Evolutionary conservation across 2,888 invertebrate genomes (phyloP), one percentile per base, ranked within the genome.

Genomic region (Mantis religiosa): DNA sequence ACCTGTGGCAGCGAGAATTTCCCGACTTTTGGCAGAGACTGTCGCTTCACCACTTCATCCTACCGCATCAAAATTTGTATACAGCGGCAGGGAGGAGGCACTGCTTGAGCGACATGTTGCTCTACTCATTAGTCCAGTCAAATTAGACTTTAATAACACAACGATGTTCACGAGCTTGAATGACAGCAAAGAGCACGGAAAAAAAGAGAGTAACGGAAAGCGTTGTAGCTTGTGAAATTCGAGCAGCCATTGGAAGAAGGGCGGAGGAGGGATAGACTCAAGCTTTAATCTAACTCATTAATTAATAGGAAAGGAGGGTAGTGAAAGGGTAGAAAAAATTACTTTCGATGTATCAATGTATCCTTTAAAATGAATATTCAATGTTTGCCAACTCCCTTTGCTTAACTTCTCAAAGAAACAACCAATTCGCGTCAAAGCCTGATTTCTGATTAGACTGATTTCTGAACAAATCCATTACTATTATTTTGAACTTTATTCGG

Each of bases 131-230:
- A 88, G 88, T 54, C 27, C 14, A 12, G 85, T 85, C 25, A 88
- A 88, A 88, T 88, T 85, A 81, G 34, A 88, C 85, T 88, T 88
- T 88, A 84, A 88, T 88, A 88, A 88, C 88, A 30, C 81, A 30
- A 27, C 71, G 82, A 28, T 81, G 81, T 86, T 85, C 27, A 28
- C 41, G 71, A 86, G 54, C 54, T 71, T 71, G 20, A 71, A 71
- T 71, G 54, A 71, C 54, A 71, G 54, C 54, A 71, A 25, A 71
- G 54, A 71, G 54, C 54, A 71, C 3, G 3, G 25, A 20, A 71
- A 71, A 82, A 87, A 81, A 87, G n/a, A 47, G 41, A 82, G 25
- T 71, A 71, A 28, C 82, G 82, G 34, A 82, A 87, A 87, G 41
- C 87, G 82, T 82, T 87, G 82, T 41, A 25, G 82, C 87, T 81